Percentiles rank a stretch among this genome's conserved stretches.
These are phyloP conservation scores for Odontamblyopus lacepedii DNA, from an alignment of 2,797 vertebrate species.

Conservation along the genomic window DNA sequence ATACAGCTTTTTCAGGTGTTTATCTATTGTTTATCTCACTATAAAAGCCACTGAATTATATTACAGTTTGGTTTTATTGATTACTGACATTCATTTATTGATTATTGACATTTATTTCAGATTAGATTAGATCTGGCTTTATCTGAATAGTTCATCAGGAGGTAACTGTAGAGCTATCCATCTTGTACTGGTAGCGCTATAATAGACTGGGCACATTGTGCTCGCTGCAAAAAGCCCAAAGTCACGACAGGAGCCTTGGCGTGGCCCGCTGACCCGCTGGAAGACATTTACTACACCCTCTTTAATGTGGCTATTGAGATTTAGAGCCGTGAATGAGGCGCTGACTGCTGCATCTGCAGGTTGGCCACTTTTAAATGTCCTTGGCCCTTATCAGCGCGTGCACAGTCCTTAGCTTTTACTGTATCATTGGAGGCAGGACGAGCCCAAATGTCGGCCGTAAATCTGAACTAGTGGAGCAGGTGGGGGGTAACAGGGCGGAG, in stretches of 20 bases:
- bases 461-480: conserved; percentile 50
- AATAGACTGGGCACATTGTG: conserved; percentile 10
- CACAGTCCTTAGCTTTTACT: conserved; percentile 63
- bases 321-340: conserved; percentile 60
- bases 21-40: too few species aligned
- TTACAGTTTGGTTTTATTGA: too few species aligned
- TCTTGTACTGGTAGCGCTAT: not conserved
- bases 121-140: not conserved
- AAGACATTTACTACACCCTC: conserved; percentile 45
- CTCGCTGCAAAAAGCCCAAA: conserved; percentile 6
- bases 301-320: conserved; percentile 63
- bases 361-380: conserved; percentile 79
- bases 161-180: not conserved
- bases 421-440: conserved; percentile 41
- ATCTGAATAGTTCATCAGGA: not conserved
- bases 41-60: too few species aligned
- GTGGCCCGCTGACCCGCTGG: conserved; percentile 35
- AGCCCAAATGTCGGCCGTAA: conserved; percentile 67
- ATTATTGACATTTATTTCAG: too few species aligned
- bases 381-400: conserved; percentile 72
- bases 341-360: conserved; percentile 74
- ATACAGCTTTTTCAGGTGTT: too few species aligned
- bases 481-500: conserved; percentile 25
- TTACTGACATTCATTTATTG: too few species aligned
- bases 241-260: conserved; percentile 8